Evolutionary conservation across 2,113 vertebrate species (phyloP).

Genomic region (Paradoxurus hermaphroditus): DNA sequence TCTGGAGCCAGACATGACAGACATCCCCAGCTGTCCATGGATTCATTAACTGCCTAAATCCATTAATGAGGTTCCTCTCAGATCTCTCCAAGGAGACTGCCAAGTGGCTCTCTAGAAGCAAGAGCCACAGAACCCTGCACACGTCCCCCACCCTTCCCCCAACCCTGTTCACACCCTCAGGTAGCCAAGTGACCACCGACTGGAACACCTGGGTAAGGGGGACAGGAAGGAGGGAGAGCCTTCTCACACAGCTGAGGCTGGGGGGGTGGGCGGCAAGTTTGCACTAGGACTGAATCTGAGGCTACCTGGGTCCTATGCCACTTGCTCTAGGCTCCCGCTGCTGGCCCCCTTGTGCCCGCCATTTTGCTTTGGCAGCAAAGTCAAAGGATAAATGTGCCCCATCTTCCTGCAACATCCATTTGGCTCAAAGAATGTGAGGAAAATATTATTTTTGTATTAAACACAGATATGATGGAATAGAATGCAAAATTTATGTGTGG

Average conservation of each 20-base stretch:
- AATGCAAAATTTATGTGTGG: neutral
- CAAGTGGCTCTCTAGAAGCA: neutral
- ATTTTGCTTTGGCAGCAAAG: neutral
- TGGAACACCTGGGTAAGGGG: neutral
- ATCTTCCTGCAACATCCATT: neutral
- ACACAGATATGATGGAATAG: neutral
- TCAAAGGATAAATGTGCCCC: neutral
- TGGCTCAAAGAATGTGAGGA: neutral
- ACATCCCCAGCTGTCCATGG: no score
- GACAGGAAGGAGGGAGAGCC: rapidly evolving
- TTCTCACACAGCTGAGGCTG: neutral
- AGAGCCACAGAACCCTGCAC: rapidly evolving
- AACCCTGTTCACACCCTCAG: no score
- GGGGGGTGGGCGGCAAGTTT: rapidly evolving
- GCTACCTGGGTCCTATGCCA: neutral
- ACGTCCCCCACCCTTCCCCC: no score
- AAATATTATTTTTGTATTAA: neutral
- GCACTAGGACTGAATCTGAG: neutral
- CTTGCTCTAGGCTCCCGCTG: neutral
- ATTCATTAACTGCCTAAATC: neutral
- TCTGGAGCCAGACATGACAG: neutral
- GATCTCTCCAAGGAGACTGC: neutral
- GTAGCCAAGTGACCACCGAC: neutral
- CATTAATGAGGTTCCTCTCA: neutral
- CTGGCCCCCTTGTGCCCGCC: neutral